Evolutionary conservation across 2,113 vertebrate genomes (phyloP), one percentile per base, ranked within the genome.

Genomic region (Nibea albiflora): DNA sequence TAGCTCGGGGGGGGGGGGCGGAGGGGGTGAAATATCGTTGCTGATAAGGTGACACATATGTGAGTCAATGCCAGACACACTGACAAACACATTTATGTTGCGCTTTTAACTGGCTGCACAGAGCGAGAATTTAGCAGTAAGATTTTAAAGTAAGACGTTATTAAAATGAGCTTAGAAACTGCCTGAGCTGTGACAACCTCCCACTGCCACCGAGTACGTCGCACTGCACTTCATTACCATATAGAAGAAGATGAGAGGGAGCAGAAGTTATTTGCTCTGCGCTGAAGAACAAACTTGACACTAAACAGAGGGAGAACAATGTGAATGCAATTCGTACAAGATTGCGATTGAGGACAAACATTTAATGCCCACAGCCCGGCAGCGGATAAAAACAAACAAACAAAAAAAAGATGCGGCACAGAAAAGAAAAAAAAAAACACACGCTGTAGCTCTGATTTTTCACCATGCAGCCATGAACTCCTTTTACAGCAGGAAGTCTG

Each of bases 181-280:
- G 22, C 58, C 5, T 42, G 47, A 22, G 63, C 24, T 15, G 5
- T 56, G 73, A 78, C 80, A 84, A 35, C 80, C 54, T 89, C 62
- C 70, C 22, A 14, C 78, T 46, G 61, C 52, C 56, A 11, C 39
- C 24, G 28, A 22, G 50, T 11, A 17, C 42, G 64, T 68, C 50
- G 54, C 15, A 8, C 74, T 80, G 56, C 35, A 70, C 71, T 73
- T 81, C 65, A 87, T 84, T 75, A 84, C 26, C 66, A 87, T 63
- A 58, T 46, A 80, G 58, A 35, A 70, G 57, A 78, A 68, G 72
- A 66, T 46, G 42, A 73, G 28, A 67, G 12, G 11, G 16, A 47
- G 53, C n/a, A 20, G 60, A 77, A 52, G 69, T 67, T 63, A 53
- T 84, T 72, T 64, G 47, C 46, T 50, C 72, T 35, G 4, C 50